These are phyloP conservation scores for Acrobasis repandana DNA, from an alignment of 2,888 invertebrate species.

Conservation along the genomic window DNA sequence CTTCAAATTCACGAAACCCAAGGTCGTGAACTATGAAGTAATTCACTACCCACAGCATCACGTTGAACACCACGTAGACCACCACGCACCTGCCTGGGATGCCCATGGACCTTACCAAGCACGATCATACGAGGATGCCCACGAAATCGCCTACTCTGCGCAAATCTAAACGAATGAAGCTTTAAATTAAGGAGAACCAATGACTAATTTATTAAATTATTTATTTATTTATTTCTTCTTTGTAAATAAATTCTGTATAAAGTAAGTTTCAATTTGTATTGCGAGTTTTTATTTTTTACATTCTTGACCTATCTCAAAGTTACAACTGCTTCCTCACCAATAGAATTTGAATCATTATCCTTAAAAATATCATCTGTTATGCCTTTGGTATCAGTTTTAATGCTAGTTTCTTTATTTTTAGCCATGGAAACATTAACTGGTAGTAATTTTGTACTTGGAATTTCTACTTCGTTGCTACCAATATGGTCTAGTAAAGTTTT, in stretches of 20 bases:
- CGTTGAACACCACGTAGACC: slow-evolving; percentile 87
- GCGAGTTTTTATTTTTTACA: slow-evolving; percentile 43
- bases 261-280: slow-evolving; percentile 66
- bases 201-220: slow-evolving; percentile 71
- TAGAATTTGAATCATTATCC: slow-evolving; percentile 13
- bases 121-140: slow-evolving; percentile 80
- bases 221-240: slow-evolving; percentile 69
- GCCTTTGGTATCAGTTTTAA: slow-evolving; percentile 26
- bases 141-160: slow-evolving; percentile 84
- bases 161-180: slow-evolving; percentile 64
- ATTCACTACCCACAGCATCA: slow-evolving; percentile 90
- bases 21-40: slow-evolving; percentile 93
- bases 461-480: slow-evolving; percentile 1
- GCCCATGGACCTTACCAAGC: slow-evolving; percentile 85
- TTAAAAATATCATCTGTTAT: slow-evolving; percentile 30
- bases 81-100: slow-evolving; percentile 79
- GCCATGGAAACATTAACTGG: not conserved
- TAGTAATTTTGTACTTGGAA: slow-evolving; percentile 3
- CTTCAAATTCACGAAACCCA: slow-evolving; percentile 94
- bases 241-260: slow-evolving; percentile 75
- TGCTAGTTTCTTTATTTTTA: not conserved
- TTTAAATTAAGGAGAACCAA: slow-evolving; percentile 67
- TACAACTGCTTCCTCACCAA: slow-evolving; percentile 29
- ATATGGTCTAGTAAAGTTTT: slow-evolving; percentile 19
- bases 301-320: slow-evolving; percentile 35